Percentiles rank a stretch among this genome's conserved stretches.
These are phyloP conservation scores for Sebastes diaconus DNA, from an alignment of 2,797 vertebrate species.

Conservation along the genomic window DNA sequence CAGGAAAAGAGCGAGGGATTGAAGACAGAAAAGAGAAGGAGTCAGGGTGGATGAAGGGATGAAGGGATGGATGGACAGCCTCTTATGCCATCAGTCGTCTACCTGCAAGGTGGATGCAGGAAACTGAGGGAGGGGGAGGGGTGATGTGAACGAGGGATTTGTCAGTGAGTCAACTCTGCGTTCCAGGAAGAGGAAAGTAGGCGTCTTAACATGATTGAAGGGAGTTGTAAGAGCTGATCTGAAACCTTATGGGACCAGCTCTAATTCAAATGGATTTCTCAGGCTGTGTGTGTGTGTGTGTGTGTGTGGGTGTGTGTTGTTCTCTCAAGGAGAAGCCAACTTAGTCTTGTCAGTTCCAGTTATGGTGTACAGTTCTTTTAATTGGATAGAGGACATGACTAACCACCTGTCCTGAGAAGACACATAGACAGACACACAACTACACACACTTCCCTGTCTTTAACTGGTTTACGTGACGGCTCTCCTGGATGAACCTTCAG, in stretches of 20 bases:
- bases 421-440: not conserved
- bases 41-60: conserved; percentile 18
- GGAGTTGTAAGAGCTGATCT: conserved; percentile 20
- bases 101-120: not conserved
- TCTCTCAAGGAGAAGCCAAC: conserved; percentile 29
- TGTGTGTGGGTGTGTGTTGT: not conserved
- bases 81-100: conserved; percentile 1
- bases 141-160: conserved; percentile 8
- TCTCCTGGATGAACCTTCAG: not conserved
- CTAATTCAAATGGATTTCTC: conserved; percentile 29
- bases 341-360: conserved; percentile 27
- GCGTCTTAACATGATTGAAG: not conserved
- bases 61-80: not conserved
- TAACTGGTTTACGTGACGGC: not conserved
- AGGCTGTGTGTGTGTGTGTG: not conserved
- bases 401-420: conserved; percentile 12
- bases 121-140: not conserved
- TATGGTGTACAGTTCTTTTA: conserved; percentile 26
- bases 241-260: conserved; percentile 1
- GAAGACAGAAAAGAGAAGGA: not conserved
- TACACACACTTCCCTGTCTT: not conserved
- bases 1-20: not conserved
- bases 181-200: conserved; percentile 2
- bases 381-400: conserved; percentile 41
- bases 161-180: not conserved